Evolutionary conservation across 2,797 vertebrate genomes (phyloP).

Genomic region (Erethizon dorsatum): DNA sequence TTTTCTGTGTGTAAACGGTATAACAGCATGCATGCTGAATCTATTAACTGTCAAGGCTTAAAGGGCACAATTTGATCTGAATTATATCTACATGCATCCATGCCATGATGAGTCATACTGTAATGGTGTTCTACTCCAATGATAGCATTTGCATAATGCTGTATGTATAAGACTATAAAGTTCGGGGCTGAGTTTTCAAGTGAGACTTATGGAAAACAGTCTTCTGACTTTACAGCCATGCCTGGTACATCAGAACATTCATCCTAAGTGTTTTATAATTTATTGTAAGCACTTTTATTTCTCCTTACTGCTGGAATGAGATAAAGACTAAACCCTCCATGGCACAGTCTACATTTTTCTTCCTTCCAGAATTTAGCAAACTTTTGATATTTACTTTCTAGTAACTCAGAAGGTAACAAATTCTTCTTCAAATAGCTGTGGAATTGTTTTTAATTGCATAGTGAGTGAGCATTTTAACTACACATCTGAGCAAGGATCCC

Average conservation of each 20-base stretch:
- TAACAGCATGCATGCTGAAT: slow-evolving; percentile 20
- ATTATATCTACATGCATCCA: slow-evolving; percentile 56
- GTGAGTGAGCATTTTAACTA: slow-evolving; percentile 63
- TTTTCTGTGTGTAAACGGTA: not conserved
- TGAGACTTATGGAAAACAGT: slow-evolving; percentile 64
- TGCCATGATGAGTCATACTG: slow-evolving; percentile 66
- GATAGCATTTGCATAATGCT: slow-evolving; percentile 69
- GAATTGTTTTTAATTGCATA: slow-evolving; percentile 77
- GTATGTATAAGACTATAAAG: slow-evolving; percentile 68
- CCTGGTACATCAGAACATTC: slow-evolving; percentile 50
- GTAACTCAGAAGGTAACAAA: slow-evolving; percentile 63
- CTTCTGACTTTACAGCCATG: slow-evolving; percentile 40
- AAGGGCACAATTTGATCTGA: slow-evolving; percentile 49
- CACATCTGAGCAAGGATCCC: slow-evolving; percentile 50
- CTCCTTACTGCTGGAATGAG: slow-evolving; percentile 61
- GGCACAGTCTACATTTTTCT: slow-evolving; percentile 3
- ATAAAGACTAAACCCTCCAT: slow-evolving; percentile 66
- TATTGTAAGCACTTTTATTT: slow-evolving; percentile 61
- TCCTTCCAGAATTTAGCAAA: slow-evolving; percentile 61
- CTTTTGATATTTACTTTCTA: slow-evolving; percentile 72
- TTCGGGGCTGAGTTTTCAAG: slow-evolving; percentile 57
- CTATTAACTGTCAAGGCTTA: slow-evolving; percentile 65
- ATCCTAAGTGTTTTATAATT: slow-evolving; percentile 67
- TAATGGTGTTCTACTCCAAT: slow-evolving; percentile 42
- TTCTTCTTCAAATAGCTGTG: slow-evolving; percentile 65